Evolutionary conservation across 1,140 invertebrate genomes (phyloP).

Genomic region (Bradynema listronoti): DNA sequence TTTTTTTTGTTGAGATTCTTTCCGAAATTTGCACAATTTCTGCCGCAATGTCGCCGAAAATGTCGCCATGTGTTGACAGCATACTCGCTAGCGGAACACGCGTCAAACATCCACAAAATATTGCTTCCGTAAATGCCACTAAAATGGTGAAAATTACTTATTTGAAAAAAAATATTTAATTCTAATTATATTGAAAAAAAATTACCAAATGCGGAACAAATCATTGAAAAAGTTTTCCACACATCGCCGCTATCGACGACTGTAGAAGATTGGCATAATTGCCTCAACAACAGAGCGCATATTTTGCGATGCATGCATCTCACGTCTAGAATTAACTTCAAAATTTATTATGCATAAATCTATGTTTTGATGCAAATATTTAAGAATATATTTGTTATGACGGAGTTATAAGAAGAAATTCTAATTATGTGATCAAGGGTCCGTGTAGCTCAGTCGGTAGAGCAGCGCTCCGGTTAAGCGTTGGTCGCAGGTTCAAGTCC

Average conservation of each 20-base stretch:
- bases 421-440: too few relatives aligned
- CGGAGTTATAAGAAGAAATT: too few relatives aligned
- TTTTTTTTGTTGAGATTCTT: background rate
- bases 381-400: too few relatives aligned
- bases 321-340: background rate
- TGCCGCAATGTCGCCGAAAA: background rate
- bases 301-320: background rate
- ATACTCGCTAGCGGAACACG: background rate
- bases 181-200: background rate
- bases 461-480: too few relatives aligned
- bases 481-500: too few relatives aligned
- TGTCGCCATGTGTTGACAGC: background rate
- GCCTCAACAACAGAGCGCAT: too few relatives aligned
- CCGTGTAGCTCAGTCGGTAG: too few relatives aligned
- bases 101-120: background rate
- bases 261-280: too few relatives aligned
- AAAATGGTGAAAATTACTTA: background rate
- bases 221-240: constrained; percentile 1
- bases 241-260: too few relatives aligned
- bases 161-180: background rate
- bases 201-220: constrained; percentile 7
- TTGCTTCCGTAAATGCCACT: background rate
- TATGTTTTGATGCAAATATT: too few relatives aligned
- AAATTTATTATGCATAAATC: background rate
- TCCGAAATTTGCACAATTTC: background rate